Evolutionary conservation across 2,113 vertebrate species (phyloP), one percentile per base, ranked within the genome.

Genomic region (Corythoichthys intestinalis): DNA sequence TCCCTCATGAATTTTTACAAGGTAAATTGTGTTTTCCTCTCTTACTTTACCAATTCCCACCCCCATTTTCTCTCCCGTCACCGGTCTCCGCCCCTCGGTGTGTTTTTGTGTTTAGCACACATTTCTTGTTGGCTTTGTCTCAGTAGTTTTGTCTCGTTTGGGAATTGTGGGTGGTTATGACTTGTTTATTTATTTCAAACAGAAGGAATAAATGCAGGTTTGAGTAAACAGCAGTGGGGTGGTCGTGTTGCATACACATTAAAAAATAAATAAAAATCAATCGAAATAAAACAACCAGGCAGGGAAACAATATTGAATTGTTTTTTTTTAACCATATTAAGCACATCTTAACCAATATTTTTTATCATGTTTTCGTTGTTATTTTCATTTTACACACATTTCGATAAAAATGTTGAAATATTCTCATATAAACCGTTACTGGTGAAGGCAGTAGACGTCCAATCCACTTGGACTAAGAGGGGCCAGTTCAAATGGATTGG

Each of bases 101-200:
- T 65, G 70, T 58, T 67, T 69, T 44, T 20, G 20, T 53, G 6
- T 20, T 11, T 65, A 44, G 20, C 39, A 62, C 53, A 50, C 20
- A 59, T 61, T 61, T 54, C 15, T 48, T 47, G 62, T 48, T 56
- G 34, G 34, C 67, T 66, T 71, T 73, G 69, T 75, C 66, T 71
- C 62, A 66, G 37, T 39, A 41, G 38, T 10, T 60, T 41, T 38
- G 37, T 41, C 58, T 60, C 58, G 10, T 67, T 78, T 54, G 5
- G 52, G 20, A 1, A 54, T 15, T 68, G 66, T 73, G 61, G 58
- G 38, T 48, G 71, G 47, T 54, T 53, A 11, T 56, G 41, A 62
- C 63, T 67, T 65, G 62, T 46, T 76, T 62, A 20, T 54, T 65
- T 52, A n/a, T 52, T 60, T 69, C 12, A 6, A 75, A 58, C n/a